phyloP scores from a whole-genome alignment of 2,888 invertebrate species.

The Aleiodes testaceus region DNA sequence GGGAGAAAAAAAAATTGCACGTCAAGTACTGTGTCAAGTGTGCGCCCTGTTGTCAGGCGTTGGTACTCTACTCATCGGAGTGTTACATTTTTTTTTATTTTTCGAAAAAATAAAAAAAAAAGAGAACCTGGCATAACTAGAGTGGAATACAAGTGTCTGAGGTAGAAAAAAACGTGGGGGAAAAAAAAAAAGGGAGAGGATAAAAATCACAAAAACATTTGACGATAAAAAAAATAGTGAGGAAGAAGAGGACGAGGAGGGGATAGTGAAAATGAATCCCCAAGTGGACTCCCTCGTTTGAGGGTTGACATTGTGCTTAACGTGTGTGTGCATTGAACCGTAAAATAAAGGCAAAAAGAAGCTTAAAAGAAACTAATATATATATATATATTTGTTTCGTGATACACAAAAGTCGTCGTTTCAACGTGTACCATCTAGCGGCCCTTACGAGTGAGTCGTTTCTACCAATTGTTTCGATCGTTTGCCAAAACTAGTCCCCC shows the following conservation, averaged over 20 bases:
- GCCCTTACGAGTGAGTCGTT: slow-evolving; percentile 40
- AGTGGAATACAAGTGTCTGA: slow-evolving; percentile 30
- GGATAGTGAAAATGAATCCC: slow-evolving; percentile 34
- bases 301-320: slow-evolving; percentile 40
- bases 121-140: slow-evolving; percentile 24
- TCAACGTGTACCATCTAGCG: slow-evolving; percentile 38
- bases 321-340: slow-evolving; percentile 20
- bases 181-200: slow-evolving; percentile 21
- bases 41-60: slow-evolving; percentile 49
- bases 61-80: slow-evolving; percentile 36
- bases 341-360: slow-evolving; percentile 18
- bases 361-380: slow-evolving; percentile 24
- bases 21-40: slow-evolving; percentile 43
- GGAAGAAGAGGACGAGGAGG: not conserved
- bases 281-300: slow-evolving; percentile 38
- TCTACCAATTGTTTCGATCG: slow-evolving; percentile 25
- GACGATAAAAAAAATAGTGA: slow-evolving; percentile 15
- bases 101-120: slow-evolving; percentile 6
- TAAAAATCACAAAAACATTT: slow-evolving; percentile 31
- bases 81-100: slow-evolving; percentile 20
- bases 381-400: slow-evolving; percentile 4
- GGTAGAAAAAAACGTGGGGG: not conserved
- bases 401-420: slow-evolving; percentile 20
- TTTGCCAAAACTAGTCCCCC: slow-evolving; percentile 5
- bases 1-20: slow-evolving; percentile 36